A percentile compares a stretch with the other conserved stretches of the same genome.
These are phyloP conservation scores for Sula dactylatra DNA, from an alignment of 2,113 vertebrate genomes.

Conservation along the genomic window DNA sequence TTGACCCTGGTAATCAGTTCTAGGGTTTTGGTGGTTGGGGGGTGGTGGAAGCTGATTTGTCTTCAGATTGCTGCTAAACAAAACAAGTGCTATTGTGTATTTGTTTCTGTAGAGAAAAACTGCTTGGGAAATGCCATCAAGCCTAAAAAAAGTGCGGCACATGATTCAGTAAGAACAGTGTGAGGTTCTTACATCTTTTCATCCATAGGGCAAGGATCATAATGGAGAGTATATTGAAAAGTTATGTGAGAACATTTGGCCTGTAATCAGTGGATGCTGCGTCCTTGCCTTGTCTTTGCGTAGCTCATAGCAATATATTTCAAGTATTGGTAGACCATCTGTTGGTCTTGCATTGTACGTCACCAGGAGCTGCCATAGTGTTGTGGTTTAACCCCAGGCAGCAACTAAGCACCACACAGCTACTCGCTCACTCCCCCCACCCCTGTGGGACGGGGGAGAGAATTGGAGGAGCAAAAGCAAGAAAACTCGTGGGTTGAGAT, in stretches of 20 bases:
- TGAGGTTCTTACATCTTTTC: not conserved
- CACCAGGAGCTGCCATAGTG: not conserved
- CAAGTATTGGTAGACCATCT: not conserved
- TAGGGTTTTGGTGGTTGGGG: not conserved
- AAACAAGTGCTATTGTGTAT: not conserved
- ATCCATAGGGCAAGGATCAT: not conserved
- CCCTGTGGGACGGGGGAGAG: too few relatives aligned
- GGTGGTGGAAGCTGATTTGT: not conserved
- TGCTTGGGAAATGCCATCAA: not conserved
- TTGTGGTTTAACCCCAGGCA: too few relatives aligned
- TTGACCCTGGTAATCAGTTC: conserved; percentile 34
- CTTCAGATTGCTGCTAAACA: not conserved
- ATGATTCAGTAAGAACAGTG: not conserved
- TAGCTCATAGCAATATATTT: not conserved
- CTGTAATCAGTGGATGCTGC: not conserved
- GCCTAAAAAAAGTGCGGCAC: not conserved
- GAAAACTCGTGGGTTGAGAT: too few relatives aligned
- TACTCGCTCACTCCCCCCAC: too few relatives aligned
- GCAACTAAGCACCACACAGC: too few relatives aligned
- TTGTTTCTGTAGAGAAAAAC: not conserved
- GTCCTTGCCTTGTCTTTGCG: not conserved
- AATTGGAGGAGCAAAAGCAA: too few relatives aligned
- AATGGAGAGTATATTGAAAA: not conserved
- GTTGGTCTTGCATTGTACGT: not conserved
- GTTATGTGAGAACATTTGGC: not conserved